phyloP scores from a whole-genome alignment of 2,113 vertebrate species.

The Chaetura pelagica region DNA sequence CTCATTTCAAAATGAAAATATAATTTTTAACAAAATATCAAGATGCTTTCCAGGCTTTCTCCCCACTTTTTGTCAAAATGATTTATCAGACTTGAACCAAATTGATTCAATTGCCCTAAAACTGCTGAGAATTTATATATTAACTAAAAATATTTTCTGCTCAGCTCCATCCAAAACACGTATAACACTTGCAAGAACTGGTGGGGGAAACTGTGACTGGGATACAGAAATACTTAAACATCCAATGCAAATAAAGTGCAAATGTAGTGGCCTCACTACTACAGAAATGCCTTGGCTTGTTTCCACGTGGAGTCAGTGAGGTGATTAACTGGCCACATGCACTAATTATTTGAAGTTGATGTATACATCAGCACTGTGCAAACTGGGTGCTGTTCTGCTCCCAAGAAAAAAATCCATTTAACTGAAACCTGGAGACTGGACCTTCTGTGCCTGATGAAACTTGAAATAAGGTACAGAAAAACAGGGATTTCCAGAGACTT shows the following conservation, averaged over 20 bases:
- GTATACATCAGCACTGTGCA: neutral
- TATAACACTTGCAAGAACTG: neutral
- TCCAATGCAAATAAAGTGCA: slow-evolving; percentile 27
- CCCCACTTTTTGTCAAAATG: neutral
- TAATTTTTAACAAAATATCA: neutral
- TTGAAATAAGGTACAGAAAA: neutral
- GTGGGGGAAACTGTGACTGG: neutral
- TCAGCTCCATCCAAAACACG: neutral
- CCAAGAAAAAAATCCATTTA: neutral
- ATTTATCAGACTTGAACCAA: neutral
- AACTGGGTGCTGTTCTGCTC: neutral
- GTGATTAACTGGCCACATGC: slow-evolving; percentile 24
- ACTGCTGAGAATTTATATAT: neutral
- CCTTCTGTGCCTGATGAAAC: neutral
- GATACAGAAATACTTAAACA: slow-evolving; percentile 45
- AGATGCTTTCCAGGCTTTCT: neutral
- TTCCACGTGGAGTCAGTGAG: neutral
- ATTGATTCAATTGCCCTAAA: slow-evolving; percentile 2
- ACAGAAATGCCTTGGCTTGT: neutral
- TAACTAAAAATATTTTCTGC: neutral
- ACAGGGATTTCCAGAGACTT: neutral
- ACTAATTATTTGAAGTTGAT: neutral
- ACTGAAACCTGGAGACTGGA: neutral
- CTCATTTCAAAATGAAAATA: neutral
- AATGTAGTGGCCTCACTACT: slow-evolving; percentile 17